Evolutionary conservation across 1,140 invertebrate species (phyloP).

Genomic region (Melipona quadrifasciata): DNA sequence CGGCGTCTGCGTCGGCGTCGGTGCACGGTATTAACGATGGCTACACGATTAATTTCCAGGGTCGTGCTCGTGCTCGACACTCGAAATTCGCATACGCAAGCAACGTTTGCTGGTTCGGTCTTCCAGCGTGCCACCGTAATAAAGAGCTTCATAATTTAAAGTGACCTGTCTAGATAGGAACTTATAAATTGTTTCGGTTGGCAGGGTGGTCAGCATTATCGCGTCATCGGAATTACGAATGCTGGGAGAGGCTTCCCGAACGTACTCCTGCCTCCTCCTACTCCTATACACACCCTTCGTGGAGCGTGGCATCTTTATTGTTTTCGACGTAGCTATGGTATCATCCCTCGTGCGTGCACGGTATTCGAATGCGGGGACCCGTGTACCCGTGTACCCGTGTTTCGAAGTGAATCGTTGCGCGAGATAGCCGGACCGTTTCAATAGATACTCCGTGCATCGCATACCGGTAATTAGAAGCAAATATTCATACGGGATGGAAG

Average conservation of each 20-base stretch:
- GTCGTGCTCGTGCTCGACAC: slow-evolving; percentile 22
- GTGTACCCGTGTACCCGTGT: neutral
- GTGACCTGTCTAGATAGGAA: slow-evolving; percentile 72
- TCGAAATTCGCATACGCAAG: slow-evolving; percentile 49
- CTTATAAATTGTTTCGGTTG: slow-evolving; percentile 75
- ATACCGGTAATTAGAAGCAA: slow-evolving; percentile 10
- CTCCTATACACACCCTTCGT: slow-evolving; percentile 25
- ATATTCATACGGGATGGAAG: neutral
- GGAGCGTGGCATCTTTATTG: slow-evolving; percentile 66
- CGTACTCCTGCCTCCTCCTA: slow-evolving; percentile 29
- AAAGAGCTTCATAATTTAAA: slow-evolving; percentile 77
- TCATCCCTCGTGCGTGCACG: slow-evolving; percentile 63
- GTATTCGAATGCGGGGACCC: slow-evolving; percentile 58
- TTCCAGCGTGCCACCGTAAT: slow-evolving; percentile 61
- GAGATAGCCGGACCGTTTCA: slow-evolving; percentile 22
- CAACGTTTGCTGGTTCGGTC: slow-evolving; percentile 3
- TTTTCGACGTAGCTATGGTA: slow-evolving; percentile 64
- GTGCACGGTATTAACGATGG: slow-evolving; percentile 51
- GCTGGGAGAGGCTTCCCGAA: slow-evolving; percentile 14
- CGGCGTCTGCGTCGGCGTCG: neutral
- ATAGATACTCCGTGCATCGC: slow-evolving; percentile 7
- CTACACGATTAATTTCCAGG: slow-evolving; percentile 58
- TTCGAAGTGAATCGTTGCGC: slow-evolving; percentile 17
- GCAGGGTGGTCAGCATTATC: slow-evolving; percentile 73
- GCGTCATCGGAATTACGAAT: slow-evolving; percentile 74